A percentile compares a stretch with the other conserved stretches of the same genome.
phyloP scores from a whole-genome alignment of 2,113 vertebrate genomes.

The Procavia capensis region DNA sequence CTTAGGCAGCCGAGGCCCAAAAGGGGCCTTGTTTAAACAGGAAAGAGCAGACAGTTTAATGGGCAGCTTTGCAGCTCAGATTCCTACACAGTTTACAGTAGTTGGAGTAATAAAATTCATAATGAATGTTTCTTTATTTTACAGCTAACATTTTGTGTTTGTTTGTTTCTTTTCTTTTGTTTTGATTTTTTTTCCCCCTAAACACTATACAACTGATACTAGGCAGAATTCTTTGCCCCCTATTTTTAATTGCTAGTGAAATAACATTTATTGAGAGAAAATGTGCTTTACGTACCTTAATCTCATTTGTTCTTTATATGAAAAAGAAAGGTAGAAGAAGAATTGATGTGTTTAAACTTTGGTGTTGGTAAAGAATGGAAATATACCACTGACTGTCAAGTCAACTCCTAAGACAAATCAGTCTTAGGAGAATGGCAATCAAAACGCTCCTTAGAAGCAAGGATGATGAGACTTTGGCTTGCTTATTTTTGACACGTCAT shows the following conservation, averaged over 20 bases:
- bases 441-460: neutral
- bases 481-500: neutral
- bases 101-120: constrained; percentile 83
- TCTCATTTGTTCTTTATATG: constrained; percentile 48
- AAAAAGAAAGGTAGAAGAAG: neutral
- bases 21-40: constrained; percentile 90
- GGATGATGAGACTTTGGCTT: neutral
- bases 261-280: constrained; percentile 2
- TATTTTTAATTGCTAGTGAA: constrained; percentile 37
- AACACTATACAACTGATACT: constrained; percentile 24
- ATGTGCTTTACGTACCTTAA: neutral
- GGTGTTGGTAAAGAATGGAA: neutral
- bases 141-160: constrained; percentile 66
- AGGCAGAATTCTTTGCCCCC: constrained; percentile 34
- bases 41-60: constrained; percentile 91
- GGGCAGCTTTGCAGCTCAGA: constrained; percentile 87
- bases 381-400: neutral
- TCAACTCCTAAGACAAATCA: neutral
- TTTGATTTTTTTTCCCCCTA: neutral
- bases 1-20: constrained; percentile 84
- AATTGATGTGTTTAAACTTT: neutral
- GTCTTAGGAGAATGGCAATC: neutral
- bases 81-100: constrained; percentile 86
- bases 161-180: constrained; percentile 52
- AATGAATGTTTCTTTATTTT: constrained; percentile 84